Evolutionary conservation across 2,113 vertebrate species (phyloP), one percentile per base, ranked within the genome.

Genomic region (Alexandromys fortis): DNA sequence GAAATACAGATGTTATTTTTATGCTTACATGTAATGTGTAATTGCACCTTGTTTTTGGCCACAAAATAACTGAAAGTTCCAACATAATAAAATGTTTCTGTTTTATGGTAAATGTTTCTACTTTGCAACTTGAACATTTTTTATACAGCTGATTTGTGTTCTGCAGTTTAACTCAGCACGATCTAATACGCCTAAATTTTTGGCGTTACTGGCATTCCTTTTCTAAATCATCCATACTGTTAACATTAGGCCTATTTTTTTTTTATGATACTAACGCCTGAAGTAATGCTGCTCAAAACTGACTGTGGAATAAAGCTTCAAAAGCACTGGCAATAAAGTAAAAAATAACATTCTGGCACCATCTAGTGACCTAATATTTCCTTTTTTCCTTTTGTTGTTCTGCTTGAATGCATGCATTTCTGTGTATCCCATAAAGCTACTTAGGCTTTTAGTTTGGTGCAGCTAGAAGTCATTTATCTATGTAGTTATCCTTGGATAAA

Each of bases 281-380:
- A 93, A 86, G 94, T 35, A 17, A 88, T 82, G 38, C 8, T 7
- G 89, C 8, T 93, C 96, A 98, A 87, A 77, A 85, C 77, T 0
- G 0, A 63, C 38, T 47, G 19, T 75, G 17, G 11, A 68, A 45
- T 86, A 30, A 35, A 72, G 30, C 96, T 95, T 58, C 49, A 89
- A 38, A 94, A 96, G 47, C 24, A n/a, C 14, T 61, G 42, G 72
- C 87, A 96, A 93, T 35, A 96, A 91, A 93, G 38, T 78, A 91
- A 98, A 98, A 98, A 93, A 91, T 98, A 97, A 98, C 96, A 98
- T 97, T 97, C 98, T 86, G 98, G 98, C 98, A 98, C 98, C 98
- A 99, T 91, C 98, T 99, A 98, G 98, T 98, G 98, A 98, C 96
- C 67, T 89, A 95, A 89, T 96, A 94, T 82, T 95, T 97, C 68